These are phyloP conservation scores for Diphyllodes magnificus DNA, from an alignment of 2,113 vertebrate genomes.

Conservation along the genomic window DNA sequence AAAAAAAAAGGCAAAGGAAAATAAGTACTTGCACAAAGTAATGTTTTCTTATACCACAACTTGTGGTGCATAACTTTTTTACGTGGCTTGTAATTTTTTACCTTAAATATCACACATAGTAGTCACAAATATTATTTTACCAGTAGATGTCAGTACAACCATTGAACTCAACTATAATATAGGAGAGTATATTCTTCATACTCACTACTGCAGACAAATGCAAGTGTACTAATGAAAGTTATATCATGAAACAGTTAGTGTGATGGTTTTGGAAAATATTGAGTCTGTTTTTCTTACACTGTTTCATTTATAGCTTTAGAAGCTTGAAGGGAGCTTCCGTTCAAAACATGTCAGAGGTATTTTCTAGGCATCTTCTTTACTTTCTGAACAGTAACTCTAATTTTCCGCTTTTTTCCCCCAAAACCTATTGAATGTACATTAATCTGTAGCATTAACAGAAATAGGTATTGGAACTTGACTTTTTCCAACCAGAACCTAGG, in stretches of 20 bases:
- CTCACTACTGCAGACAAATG: neutral
- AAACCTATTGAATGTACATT: neutral
- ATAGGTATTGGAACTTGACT: neutral
- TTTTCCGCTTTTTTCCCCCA: neutral
- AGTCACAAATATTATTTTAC: conserved; percentile 18
- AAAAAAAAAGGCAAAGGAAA: neutral
- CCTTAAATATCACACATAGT: neutral
- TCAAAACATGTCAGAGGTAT: neutral
- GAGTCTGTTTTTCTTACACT: neutral
- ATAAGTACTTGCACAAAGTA: neutral
- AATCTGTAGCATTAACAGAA: neutral
- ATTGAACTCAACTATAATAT: conserved; percentile 36
- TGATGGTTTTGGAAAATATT: neutral
- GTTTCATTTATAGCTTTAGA: neutral
- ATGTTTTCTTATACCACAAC: neutral
- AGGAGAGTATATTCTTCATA: neutral
- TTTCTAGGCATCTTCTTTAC: conserved; percentile 25
- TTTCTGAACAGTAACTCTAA: neutral
- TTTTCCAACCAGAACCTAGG: neutral
- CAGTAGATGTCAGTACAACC: conserved; percentile 77
- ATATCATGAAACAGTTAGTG: neutral
- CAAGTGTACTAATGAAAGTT: conserved; percentile 25
- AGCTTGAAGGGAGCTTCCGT: neutral
- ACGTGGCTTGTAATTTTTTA: neutral
- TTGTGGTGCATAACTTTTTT: neutral